These are phyloP conservation scores for Masticophis lateralis DNA, from an alignment of 2,797 vertebrate species.

Conservation along the genomic window DNA sequence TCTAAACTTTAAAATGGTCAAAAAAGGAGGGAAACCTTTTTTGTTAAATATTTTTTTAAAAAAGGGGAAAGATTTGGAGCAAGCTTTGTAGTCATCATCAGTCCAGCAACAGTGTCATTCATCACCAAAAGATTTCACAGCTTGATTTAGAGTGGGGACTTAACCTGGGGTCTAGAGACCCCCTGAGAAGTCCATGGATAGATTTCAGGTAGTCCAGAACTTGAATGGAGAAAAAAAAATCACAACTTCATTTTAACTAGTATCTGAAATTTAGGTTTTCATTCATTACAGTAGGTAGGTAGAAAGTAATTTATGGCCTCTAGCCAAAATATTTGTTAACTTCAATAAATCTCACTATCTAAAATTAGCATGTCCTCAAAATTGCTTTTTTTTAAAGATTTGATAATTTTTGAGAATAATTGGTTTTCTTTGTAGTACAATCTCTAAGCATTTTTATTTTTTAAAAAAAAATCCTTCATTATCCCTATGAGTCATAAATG, in stretches of 20 bases:
- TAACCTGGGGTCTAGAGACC: background rate
- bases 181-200: background rate
- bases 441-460: background rate
- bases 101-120: background rate
- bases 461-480: background rate
- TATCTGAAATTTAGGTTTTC: background rate
- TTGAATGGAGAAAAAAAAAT: background rate
- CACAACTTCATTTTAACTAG: background rate
- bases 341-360: background rate
- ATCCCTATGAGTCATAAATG: background rate
- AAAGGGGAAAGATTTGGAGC: background rate
- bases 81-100: background rate
- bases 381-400: background rate
- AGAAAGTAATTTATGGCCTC: background rate
- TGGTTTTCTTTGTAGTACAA: background rate
- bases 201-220: background rate
- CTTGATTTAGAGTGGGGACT: background rate
- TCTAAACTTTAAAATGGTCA: background rate
- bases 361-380: background rate
- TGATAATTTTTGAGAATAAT: background rate
- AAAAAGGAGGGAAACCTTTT: background rate
- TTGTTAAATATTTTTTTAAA: background rate
- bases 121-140: background rate
- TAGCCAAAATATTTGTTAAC: background rate
- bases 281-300: background rate